Conservation (phyloP, 2,888 invertebrate species). For the Portevinia maculata region DNA sequence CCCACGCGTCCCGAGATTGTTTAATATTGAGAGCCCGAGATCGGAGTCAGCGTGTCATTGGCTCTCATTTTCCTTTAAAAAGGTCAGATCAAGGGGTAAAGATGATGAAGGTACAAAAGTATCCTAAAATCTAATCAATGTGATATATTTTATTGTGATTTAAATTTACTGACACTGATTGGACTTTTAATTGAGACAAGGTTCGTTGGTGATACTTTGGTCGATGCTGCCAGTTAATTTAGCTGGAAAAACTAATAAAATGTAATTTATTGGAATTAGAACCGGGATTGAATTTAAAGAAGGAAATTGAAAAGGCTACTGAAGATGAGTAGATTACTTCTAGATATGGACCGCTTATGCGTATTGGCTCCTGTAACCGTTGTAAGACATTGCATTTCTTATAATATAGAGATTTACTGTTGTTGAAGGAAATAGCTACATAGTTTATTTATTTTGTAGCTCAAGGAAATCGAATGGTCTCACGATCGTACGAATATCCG, state of each 20-base stretch:
- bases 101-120: slow-evolving; percentile 6
- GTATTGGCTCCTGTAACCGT: not conserved
- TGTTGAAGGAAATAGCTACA: too few species aligned
- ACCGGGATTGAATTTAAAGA: not conserved
- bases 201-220: not conserved
- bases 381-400: too few species aligned
- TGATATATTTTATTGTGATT: slow-evolving; percentile 43
- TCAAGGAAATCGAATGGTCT: too few species aligned
- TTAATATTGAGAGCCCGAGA: slow-evolving; percentile 47
- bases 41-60: slow-evolving; percentile 12
- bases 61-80: not conserved
- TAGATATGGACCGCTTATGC: not conserved
- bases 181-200: slow-evolving; percentile 12
- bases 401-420: too few species aligned
- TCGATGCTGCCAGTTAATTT: slow-evolving; percentile 7
- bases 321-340: not conserved
- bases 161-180: slow-evolving; percentile 43
- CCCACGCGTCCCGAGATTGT: slow-evolving; percentile 46
- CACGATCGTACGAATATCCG: too few species aligned
- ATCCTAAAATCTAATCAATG: slow-evolving; percentile 33
- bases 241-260: slow-evolving; percentile 7
- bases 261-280: slow-evolving; percentile 4
- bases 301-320: not conserved
- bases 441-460: too few species aligned
- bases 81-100: slow-evolving; percentile 5